phyloP scores from a whole-genome alignment of 2,888 invertebrate species.

The Andrena bucephala region DNA sequence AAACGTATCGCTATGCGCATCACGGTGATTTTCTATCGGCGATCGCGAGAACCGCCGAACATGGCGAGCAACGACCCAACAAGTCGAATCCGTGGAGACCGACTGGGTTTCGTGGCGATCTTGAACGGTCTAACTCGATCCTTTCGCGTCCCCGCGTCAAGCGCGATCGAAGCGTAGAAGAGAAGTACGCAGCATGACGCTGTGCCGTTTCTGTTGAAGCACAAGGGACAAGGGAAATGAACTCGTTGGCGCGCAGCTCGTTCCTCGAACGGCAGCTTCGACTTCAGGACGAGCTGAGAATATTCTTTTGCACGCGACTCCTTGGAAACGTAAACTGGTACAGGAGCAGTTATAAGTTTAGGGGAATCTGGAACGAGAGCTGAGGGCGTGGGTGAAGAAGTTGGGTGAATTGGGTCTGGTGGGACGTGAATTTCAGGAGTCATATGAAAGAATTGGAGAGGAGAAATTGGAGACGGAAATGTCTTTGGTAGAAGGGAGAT shows the following conservation, averaged over 20 bases:
- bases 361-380: background rate
- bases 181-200: too few species aligned
- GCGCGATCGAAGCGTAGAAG: too few species aligned
- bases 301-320: background rate
- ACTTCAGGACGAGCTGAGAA: background rate
- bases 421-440: too few species aligned
- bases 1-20: slow-evolving; percentile 78
- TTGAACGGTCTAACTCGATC: slow-evolving; percentile 11
- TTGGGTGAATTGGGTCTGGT: too few species aligned
- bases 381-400: too few species aligned
- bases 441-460: too few species aligned
- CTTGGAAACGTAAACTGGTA: slow-evolving; percentile 4
- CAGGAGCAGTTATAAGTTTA: background rate
- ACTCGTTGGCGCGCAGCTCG: too few species aligned
- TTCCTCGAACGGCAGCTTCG: too few species aligned
- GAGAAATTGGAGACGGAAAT: too few species aligned
- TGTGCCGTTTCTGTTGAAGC: too few species aligned
- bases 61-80: slow-evolving; percentile 65
- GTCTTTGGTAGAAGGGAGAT: too few species aligned
- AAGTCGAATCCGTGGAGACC: slow-evolving; percentile 56
- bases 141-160: slow-evolving; percentile 10
- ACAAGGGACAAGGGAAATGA: too few species aligned
- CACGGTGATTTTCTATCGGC: slow-evolving; percentile 74
- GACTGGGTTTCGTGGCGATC: slow-evolving; percentile 37
- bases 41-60: slow-evolving; percentile 68